Evolutionary conservation across 2,113 vertebrate genomes (phyloP), one percentile per base, ranked within the genome.

Genomic region (Martes martes): DNA sequence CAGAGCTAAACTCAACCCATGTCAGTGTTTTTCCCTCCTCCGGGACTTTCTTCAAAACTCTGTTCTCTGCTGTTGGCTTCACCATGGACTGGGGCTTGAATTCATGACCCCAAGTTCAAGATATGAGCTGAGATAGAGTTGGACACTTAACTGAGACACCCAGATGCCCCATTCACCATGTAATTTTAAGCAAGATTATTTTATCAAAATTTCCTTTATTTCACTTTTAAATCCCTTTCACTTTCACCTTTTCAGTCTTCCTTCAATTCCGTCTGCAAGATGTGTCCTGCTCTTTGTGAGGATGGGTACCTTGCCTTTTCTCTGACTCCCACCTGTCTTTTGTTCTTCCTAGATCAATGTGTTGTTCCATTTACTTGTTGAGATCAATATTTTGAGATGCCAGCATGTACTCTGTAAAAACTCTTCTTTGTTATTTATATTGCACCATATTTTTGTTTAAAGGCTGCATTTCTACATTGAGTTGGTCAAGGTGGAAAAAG

Each of bases 311-410:
- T 63, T 15, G 11, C 57, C 71, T 23, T 3, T 55, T 96, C 19
- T 96, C 24, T 76, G 24, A 7, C 24, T 92, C 39, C 15, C 57
- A 55, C 36, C 18, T 89, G 47, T 14, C 74, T 91, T 95, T 74
- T 28, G 6, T 85, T 93, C 59, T 91, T 96, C 31, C 13, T 84
- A 65, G 4, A 96, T 97, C 95, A 98, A 96, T 96, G 59, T 69
- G 87, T 89, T 97, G 59, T 89, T 97, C 90, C 95, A 94, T 94
- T 96, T 97, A n/a, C 82, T 86, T 91, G 91, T 91, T 33, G 14
- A 82, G 73, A 96, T 96, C 90, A 95, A 97, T 97, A 96, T 67
- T 97, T 96, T 93, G 65, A 95, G 86, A 96, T 86, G 61, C 47
- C 50, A 97, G 78, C 13, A 81, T 81, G 52, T 47, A 39, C 16